Evolutionary conservation across 64 coral and sea anemone genomes (phyloP), one percentile per base, ranked within the genome.

Genomic region (Montipora foliosa): DNA sequence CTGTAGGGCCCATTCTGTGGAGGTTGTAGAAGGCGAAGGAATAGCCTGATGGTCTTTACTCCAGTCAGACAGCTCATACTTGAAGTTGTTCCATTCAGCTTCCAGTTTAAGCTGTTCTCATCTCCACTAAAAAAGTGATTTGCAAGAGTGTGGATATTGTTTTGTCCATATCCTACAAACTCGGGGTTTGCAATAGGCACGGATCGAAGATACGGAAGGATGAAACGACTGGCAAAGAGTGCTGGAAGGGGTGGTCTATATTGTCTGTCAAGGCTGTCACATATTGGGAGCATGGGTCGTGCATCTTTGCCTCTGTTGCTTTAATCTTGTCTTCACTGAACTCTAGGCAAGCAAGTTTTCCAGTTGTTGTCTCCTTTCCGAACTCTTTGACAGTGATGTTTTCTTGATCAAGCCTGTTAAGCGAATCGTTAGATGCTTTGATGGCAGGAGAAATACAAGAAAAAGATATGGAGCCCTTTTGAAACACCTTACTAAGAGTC

Each of bases 61-160:
- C 68, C 86, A 76, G 86, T 88, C 86, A 29, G 86, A 88, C 69
- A 88, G 86, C 86, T 88, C 86, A 88, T 88, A 88, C 86, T 75
- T 88, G 86, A 88, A 87, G 84, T 87, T 87, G 84, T 86, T 86
- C 82, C 82, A 86, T 86, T 86, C 82, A 86, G 22, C 84, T 87
- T 87, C 61, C 84, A 87, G 62, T 87, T 87, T 76, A 75, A 76
- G 68, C 86, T 88, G 72, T 88, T 88, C 75, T 88, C 86, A 76
- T 88, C 86, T 88, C 86, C 86, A 88, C 86, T 88, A 88, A 88
- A 88, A 89, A 89, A 78, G 74, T 89, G 74, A 89, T 89, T 89
- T 89, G 87, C 87, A 89, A 89, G 15, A 20, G 50, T 79, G 76
- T 88, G 45, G 69, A 88, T 88, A 59, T 88, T 44, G 70, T 88